phyloP scores from a whole-genome alignment of 2,113 vertebrate genomes.

The Sinocyclocheilus anophthalmus region DNA sequence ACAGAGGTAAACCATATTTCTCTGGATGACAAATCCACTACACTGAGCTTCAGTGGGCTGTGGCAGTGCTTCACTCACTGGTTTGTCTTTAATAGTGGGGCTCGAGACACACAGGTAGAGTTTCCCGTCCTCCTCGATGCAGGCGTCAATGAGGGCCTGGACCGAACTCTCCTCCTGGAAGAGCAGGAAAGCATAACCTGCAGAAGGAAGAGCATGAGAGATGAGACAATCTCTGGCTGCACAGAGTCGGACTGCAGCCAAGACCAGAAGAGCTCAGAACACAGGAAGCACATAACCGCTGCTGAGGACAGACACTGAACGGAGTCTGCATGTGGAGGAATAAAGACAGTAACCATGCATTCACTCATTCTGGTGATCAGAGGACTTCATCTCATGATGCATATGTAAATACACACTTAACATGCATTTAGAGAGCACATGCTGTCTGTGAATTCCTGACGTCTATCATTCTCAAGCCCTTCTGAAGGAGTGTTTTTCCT shows the following conservation, averaged over 20 bases:
- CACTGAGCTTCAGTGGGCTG: neutral
- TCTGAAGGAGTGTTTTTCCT: slow-evolving; percentile 17
- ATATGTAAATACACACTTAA: neutral
- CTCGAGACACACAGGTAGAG: slow-evolving; percentile 98
- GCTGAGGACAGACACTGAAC: neutral
- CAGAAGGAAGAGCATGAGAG: slow-evolving; percentile 49
- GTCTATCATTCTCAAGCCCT: neutral
- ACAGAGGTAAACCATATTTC: neutral
- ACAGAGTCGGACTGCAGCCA: neutral
- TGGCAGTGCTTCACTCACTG: slow-evolving; percentile 77
- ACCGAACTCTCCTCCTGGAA: slow-evolving; percentile 99
- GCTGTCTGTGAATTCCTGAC: neutral
- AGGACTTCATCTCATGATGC: neutral
- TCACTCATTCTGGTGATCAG: neutral
- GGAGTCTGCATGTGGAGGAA: neutral
- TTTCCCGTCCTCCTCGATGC: slow-evolving; percentile 96
- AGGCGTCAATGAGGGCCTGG: slow-evolving; percentile 97
- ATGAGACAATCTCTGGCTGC: slow-evolving; percentile 20
- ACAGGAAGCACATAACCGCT: neutral
- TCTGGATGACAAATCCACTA: neutral
- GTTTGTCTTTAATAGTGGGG: slow-evolving; percentile 99
- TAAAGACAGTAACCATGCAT: neutral
- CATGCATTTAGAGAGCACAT: neutral
- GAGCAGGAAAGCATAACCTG: slow-evolving; percentile 98
- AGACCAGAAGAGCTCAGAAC: neutral